Base-by-base conservation (phyloP, 2,797 vertebrate genomes). In the Phoebastria nigripes region DNA sequence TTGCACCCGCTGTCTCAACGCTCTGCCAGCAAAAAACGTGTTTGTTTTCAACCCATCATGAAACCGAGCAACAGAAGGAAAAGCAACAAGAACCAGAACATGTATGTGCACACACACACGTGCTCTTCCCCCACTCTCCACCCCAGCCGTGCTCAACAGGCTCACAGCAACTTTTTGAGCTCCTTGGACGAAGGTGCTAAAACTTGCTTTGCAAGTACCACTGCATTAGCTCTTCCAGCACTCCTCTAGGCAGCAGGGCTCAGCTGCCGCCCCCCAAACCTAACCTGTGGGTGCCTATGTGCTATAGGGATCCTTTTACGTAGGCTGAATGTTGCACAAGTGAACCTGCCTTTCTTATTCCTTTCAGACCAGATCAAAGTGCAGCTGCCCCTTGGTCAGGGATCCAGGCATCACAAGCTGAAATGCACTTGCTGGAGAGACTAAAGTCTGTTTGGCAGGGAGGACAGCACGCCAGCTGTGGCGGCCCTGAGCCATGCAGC, bases 81-180 rank as follows among this genome's bases (percentile, higher is more conserved):
- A 41, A 49, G 62, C 61, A 17, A 20, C 9, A 7, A n/a, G 71
- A 22, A 19, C 31, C 44, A 15, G 47, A 49, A 14, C 12, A 0
- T 0, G 15, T 6, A 4, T 3, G 66, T 7, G 61, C 28, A 0
- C 11, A 4, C 46, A 1, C 13, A 3, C 33, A 28, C 37, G 4
- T 25, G 4, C 62, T 35, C 39, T n/a, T 6, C 22, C 70, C 22
- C 19, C 51, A 13, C 33, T 16, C 55, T 24, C 54, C 54, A 14
- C 39, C 54, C 67, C 69, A 39, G 74, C 61, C 12, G 5, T 2
- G 26, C 7, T 56, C 74, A 12, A 3, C 47, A 18, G 44, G 35
- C 46, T 89, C 58, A 13, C 10, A 12, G 79, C 67, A 77, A 20
- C 55, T 28, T 33, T 26, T 3, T 6, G 35, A 70, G 71, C 55